These are phyloP conservation scores for Andricus grossulariae DNA, from an alignment of 1,140 invertebrate genomes.

Conservation along the genomic window DNA sequence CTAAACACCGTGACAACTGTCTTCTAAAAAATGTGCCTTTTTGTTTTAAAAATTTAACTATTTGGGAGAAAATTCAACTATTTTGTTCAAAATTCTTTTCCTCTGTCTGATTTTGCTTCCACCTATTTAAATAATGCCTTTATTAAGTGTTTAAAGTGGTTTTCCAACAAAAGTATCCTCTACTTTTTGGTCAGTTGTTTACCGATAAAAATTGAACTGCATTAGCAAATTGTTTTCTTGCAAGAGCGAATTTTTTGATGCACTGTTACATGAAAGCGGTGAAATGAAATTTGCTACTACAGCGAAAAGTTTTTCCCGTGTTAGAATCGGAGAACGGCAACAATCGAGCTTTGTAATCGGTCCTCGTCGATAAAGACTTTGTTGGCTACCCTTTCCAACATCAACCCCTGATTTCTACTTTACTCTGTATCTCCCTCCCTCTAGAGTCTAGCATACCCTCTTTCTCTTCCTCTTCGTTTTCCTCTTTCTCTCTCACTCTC, in stretches of 20 bases:
- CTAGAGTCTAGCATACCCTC: background rate
- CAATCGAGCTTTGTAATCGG: conserved; percentile 65
- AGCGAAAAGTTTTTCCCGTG: conserved; percentile 12
- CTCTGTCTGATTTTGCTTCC: too few species aligned
- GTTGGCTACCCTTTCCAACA: conserved; percentile 56
- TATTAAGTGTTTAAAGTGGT: too few species aligned
- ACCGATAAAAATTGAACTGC: too few species aligned
- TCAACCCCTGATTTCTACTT: conserved; percentile 35
- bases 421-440: conserved; percentile 12
- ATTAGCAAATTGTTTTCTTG: background rate
- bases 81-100: too few species aligned
- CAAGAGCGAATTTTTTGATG: background rate
- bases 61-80: too few species aligned
- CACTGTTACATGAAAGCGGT: conserved; percentile 12
- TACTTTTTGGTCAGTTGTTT: too few species aligned
- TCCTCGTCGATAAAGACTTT: conserved; percentile 65
- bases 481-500: background rate
- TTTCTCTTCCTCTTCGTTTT: background rate
- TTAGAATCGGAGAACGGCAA: conserved; percentile 60
- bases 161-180: too few species aligned
- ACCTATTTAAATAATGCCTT: too few species aligned
- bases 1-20: too few species aligned
- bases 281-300: conserved; percentile 18
- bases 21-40: too few species aligned
- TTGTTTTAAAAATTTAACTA: too few species aligned